Percentiles rank a stretch among this genome's conserved stretches.
These are phyloP conservation scores for Drosophila nasuta DNA, from an alignment of 1,140 invertebrate species.

Conservation along the genomic window DNA sequence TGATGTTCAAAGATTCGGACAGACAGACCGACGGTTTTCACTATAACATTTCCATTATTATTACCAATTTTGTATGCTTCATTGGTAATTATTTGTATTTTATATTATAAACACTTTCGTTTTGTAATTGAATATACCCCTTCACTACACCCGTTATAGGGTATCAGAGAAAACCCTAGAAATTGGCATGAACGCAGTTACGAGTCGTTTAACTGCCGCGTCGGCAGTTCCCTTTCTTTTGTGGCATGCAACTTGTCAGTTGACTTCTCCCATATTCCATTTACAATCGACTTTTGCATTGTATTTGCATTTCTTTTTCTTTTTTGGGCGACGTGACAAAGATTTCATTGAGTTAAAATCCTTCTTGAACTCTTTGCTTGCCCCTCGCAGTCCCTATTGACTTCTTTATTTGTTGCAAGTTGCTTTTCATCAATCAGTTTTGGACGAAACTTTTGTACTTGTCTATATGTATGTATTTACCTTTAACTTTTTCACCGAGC, in stretches of 20 bases:
- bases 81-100: no score
- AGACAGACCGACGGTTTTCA: no score
- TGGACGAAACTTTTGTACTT: constrained; percentile 27
- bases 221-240: constrained; percentile 36
- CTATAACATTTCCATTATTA: no score
- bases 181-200: constrained; percentile 52
- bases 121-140: no score
- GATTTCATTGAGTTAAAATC: constrained; percentile 33
- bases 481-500: constrained; percentile 27
- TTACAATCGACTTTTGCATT: constrained; percentile 15
- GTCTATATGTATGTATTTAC: constrained; percentile 26
- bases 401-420: constrained; percentile 28
- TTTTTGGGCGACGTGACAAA: constrained; percentile 39
- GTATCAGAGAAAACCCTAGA: constrained; percentile 25
- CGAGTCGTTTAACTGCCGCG: constrained; percentile 35
- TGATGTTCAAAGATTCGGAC: no score
- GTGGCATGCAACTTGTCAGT: constrained; percentile 14
- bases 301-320: not conserved
- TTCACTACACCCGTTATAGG: no score
- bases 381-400: not conserved
- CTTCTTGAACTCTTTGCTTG: not conserved
- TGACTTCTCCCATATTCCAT: not conserved
- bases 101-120: no score
- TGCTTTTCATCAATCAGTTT: constrained; percentile 40
- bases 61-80: no score